Conservation (phyloP, 2,797 vertebrate genomes). For the Pangasius sanitwongsei region DNA sequence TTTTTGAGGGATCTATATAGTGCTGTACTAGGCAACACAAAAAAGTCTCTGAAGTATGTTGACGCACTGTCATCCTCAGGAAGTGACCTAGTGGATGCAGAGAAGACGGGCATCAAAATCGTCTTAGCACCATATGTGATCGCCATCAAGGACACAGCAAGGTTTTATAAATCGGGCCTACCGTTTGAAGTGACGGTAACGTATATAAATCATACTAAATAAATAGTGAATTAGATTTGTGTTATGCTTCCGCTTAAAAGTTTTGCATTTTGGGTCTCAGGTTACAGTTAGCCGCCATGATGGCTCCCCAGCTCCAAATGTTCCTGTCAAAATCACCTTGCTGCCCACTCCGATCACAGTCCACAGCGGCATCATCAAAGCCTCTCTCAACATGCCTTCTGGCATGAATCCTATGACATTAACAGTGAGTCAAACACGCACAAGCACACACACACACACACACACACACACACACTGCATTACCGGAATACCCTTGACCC, state of each 20-base stretch:
- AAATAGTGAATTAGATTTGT: neutral
- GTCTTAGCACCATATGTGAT: constrained; percentile 72
- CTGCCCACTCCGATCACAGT: constrained; percentile 30
- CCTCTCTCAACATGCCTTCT: constrained; percentile 68
- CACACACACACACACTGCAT: neutral
- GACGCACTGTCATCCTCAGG: constrained; percentile 60
- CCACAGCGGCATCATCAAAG: constrained; percentile 43
- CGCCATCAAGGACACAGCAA: constrained; percentile 66
- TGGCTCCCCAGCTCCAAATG: constrained; percentile 63
- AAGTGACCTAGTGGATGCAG: constrained; percentile 76
- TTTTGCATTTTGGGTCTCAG: constrained; percentile 52
- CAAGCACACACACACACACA: neutral
- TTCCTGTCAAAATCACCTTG: constrained; percentile 65
- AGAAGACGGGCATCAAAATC: constrained; percentile 76
- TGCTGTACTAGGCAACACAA: no score
- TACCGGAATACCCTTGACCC: neutral
- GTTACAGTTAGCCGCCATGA: constrained; percentile 73
- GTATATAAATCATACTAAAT: neutral
- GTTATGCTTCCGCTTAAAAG: neutral
- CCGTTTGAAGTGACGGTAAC: constrained; percentile 76
- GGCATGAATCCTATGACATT: neutral
- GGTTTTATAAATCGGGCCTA: constrained; percentile 75
- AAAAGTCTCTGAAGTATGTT: neutral
- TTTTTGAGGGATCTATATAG: neutral
- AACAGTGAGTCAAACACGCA: constrained; percentile 60